Conservation (phyloP, 2,797 vertebrate species). For the Gouania willdenowi region DNA sequence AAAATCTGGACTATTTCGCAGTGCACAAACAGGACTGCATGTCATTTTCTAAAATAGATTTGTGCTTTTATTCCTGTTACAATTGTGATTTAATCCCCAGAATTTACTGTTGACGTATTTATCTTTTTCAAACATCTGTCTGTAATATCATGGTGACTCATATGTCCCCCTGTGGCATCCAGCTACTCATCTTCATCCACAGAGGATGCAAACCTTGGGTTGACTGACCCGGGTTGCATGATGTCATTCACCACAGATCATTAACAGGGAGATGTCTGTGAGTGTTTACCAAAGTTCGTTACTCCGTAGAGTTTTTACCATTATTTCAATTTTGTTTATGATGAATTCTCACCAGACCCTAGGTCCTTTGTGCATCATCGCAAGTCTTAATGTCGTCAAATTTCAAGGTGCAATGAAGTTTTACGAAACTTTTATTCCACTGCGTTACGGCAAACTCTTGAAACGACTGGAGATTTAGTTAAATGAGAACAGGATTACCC, state of each 20-base stretch:
- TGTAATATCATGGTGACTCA: constrained; percentile 35
- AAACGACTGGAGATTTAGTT: neutral
- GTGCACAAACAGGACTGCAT: too few species aligned
- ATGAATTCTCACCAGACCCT: constrained; percentile 11
- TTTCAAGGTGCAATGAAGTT: neutral
- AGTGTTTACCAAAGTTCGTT: constrained; percentile 37
- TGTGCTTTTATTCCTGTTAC: too few species aligned
- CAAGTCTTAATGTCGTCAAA: constrained; percentile 6
- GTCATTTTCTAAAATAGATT: too few species aligned
- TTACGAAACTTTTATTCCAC: constrained; percentile 5
- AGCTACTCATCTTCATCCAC: constrained; percentile 30
- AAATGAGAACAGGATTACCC: neutral
- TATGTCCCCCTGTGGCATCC: constrained; percentile 11
- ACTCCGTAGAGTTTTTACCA: constrained; percentile 14
- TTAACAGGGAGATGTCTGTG: constrained; percentile 11
- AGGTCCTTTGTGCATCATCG: constrained; percentile 13
- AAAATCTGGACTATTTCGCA: too few species aligned
- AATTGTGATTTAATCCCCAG: constrained; percentile 4
- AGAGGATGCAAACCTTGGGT: constrained; percentile 18
- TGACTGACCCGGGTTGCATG: constrained; percentile 27
- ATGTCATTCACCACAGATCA: constrained; percentile 30
- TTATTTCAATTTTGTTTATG: constrained; percentile 12
- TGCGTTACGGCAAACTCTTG: constrained; percentile 7
- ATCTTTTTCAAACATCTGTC: constrained; percentile 19
- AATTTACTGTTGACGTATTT: constrained; percentile 4